Conservation (phyloP, 2,113 vertebrate genomes). For the Toxostoma redivivum region DNA sequence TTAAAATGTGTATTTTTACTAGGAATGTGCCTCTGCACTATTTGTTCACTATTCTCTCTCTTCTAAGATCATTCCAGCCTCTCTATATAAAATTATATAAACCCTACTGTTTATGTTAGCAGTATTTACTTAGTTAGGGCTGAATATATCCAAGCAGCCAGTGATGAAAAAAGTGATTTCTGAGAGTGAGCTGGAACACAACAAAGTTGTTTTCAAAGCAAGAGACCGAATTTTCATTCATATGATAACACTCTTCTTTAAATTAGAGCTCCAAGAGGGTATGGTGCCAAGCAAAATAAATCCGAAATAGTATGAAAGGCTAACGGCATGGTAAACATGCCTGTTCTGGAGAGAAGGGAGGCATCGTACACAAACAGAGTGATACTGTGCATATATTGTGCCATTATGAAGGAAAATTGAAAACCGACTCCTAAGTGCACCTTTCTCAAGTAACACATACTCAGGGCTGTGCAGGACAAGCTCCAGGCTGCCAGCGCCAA, state of each 20-base stretch:
- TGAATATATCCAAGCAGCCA: neutral
- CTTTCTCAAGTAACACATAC: neutral
- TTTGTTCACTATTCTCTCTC: neutral
- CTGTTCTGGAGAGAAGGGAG: neutral
- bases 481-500: neutral
- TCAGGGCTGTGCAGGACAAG: fast-evolving
- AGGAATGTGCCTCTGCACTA: neutral
- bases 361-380: neutral
- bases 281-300: neutral
- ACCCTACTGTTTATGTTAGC: neutral
- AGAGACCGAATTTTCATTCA: neutral
- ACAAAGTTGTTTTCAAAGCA: neutral
- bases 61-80: neutral
- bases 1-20: neutral
- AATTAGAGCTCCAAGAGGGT: neutral
- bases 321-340: neutral
- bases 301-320: neutral
- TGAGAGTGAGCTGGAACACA: neutral
- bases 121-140: neutral
- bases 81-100: neutral
- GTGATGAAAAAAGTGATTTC: neutral
- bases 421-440: neutral
- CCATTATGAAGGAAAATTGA: neutral
- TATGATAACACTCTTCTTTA: neutral
- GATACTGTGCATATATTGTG: neutral